Evolutionary conservation across 2,113 vertebrate genomes (phyloP), one percentile per base, ranked within the genome.

Genomic region (Arizona elegans): DNA sequence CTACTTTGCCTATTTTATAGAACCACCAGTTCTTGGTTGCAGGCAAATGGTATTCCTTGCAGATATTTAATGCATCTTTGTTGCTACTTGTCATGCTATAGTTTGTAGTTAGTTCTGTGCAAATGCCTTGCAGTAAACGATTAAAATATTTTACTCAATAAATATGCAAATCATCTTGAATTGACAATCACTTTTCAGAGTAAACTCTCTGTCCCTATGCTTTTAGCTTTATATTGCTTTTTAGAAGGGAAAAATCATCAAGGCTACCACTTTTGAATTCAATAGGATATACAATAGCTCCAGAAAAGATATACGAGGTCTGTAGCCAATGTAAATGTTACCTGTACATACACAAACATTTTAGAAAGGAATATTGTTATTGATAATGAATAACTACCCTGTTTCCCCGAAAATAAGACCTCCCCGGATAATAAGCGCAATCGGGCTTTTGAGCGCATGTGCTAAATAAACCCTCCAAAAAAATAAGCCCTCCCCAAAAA

Each of bases 321-420:
- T 7, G 1, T n/a, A 75, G 87, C 52, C 59, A 21, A 6, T 29
- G 12, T 38, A 54, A 17, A 43, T 12, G 9, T 86, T 15, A 29
- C n/a, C 52, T 29, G 10, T 50, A 56, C 87, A 75, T 24, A 81
- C 23, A 47, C 52, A 89, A 56, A 38, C 17, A 11, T n/a, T 50
- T 43, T 47, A 29, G 81, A 92, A 87, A n/a, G 53, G 90, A 92
- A 56, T 62, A 5, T 86, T 50, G 47, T 52, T 86, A 70, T 58
- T 93, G 94, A 65, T 93, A 38, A 55, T 3, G 86, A 91, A 93
- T 94, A 86, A 19, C 93, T 33, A 50, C 47, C 47, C 5, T 50
- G 47, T 50, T 50, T 50, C 47, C 5, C 47, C 6, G 47, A 50
- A 50, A 50, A 50, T 50, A 50, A 50, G 47, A 50, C 47, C 47